Percentiles rank a stretch among this genome's conserved stretches.
phyloP scores from a whole-genome alignment of 2,888 invertebrate species.

The Deroplatys truncata region DNA sequence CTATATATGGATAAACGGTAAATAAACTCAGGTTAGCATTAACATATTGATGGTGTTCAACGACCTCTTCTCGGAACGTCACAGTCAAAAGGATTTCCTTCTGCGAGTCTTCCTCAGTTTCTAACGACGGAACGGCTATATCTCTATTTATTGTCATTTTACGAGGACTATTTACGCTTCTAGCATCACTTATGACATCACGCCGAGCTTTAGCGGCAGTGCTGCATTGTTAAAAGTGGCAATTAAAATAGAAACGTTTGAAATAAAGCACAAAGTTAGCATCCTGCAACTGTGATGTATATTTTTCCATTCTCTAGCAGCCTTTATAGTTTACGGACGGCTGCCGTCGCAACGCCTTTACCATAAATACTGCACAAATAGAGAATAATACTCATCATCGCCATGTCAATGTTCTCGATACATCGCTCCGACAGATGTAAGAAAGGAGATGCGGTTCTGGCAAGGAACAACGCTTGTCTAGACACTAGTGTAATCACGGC shows the following conservation, averaged over 20 bases:
- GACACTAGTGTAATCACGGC: no score
- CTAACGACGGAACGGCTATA: not conserved
- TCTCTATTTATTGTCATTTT: not conserved
- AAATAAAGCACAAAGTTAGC: not conserved
- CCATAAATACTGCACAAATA: not conserved
- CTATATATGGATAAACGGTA: no score
- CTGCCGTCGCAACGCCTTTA: not conserved
- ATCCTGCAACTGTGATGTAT: not conserved
- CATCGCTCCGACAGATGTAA: not conserved
- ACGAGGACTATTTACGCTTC: not conserved
- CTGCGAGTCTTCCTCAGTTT: not conserved
- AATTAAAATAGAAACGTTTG: not conserved
- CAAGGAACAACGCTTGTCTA: no score
- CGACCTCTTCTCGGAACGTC: no score
- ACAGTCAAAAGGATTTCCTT: not conserved
- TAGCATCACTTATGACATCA: slow-evolving; percentile 1
- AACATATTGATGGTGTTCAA: no score
- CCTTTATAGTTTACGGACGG: not conserved
- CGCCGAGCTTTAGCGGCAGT: not conserved
- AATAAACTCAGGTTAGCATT: no score
- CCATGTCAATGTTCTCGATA: not conserved
- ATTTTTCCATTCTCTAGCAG: not conserved
- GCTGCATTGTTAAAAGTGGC: not conserved
- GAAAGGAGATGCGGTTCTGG: no score
- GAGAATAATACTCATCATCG: not conserved